Conservation (phyloP, 2,797 vertebrate species). For the Rhynchotus rufescens region DNA sequence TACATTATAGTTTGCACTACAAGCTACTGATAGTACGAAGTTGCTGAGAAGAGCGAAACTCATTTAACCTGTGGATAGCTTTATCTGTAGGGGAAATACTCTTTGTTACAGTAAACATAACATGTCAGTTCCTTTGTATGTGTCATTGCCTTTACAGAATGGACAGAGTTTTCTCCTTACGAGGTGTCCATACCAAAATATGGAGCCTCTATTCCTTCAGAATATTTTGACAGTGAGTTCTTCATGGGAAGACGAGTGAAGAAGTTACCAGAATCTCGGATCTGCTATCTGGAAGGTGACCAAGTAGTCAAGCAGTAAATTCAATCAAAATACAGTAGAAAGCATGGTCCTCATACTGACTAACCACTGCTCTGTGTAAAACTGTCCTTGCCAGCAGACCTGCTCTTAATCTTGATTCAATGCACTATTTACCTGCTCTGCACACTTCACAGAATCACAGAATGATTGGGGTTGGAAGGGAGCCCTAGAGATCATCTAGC, state of each 20-base stretch:
- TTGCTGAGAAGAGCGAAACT: neutral
- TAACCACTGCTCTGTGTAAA: neutral
- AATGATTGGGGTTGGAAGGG: too few relatives aligned
- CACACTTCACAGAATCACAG: too few relatives aligned
- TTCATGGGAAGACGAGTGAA: slow-evolving; percentile 87
- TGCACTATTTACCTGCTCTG: neutral
- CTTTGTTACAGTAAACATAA: neutral
- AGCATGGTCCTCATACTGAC: neutral
- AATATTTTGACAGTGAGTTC: slow-evolving; percentile 89
- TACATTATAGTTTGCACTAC: neutral
- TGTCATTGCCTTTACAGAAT: slow-evolving; percentile 78
- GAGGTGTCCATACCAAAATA: slow-evolving; percentile 90
- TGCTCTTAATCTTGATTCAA: neutral
- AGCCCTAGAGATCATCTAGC: too few relatives aligned
- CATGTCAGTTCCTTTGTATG: slow-evolving; percentile 54
- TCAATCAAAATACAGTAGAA: neutral
- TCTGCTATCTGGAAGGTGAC: slow-evolving; percentile 87
- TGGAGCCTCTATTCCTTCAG: slow-evolving; percentile 82
- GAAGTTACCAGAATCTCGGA: slow-evolving; percentile 84
- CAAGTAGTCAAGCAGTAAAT: neutral
- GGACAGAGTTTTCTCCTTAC: slow-evolving; percentile 89
- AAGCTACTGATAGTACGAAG: neutral
- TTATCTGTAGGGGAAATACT: neutral
- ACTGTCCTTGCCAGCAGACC: neutral
- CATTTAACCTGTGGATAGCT: neutral